Percentiles rank a stretch among this genome's conserved stretches.
phyloP scores from a whole-genome alignment of 1,140 invertebrate species.

The Diuraphis noxia region DNA sequence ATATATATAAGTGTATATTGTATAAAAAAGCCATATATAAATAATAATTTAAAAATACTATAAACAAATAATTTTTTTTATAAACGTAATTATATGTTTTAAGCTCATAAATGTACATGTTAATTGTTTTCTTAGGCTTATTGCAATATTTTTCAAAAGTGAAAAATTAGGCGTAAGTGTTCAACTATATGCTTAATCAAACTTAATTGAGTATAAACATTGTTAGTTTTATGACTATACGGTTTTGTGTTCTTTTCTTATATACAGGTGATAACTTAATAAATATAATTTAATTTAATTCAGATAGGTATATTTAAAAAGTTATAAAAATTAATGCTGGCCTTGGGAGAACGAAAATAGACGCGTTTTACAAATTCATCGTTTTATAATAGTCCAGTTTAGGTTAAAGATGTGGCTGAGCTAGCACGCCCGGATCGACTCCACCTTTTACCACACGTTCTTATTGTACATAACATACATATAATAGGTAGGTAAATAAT shows the following conservation, averaged over 20 bases:
- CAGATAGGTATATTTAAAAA: neutral
- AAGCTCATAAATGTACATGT: neutral
- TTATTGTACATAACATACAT: neutral
- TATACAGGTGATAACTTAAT: neutral
- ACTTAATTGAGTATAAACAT: neutral
- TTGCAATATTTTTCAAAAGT: neutral
- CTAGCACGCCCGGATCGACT: neutral
- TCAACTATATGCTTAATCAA: neutral
- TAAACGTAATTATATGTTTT: neutral
- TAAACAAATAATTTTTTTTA: neutral
- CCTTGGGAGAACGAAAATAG: neutral
- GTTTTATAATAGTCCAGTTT: conserved; percentile 14
- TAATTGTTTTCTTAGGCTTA: neutral
- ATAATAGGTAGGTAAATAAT: neutral
- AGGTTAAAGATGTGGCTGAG: neutral
- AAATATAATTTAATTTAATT: neutral
- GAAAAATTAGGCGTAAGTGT: neutral
- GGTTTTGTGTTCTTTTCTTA: neutral
- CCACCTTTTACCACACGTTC: neutral
- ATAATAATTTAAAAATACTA: neutral
- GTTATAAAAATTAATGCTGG: neutral
- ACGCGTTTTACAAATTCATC: neutral
- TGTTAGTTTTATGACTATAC: neutral
- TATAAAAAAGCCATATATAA: neutral
- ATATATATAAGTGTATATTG: neutral